Percentiles rank a stretch among this genome's conserved stretches.
phyloP scores from a whole-genome alignment of 1,140 invertebrate genomes.

The Calephelis nemesis region DNA sequence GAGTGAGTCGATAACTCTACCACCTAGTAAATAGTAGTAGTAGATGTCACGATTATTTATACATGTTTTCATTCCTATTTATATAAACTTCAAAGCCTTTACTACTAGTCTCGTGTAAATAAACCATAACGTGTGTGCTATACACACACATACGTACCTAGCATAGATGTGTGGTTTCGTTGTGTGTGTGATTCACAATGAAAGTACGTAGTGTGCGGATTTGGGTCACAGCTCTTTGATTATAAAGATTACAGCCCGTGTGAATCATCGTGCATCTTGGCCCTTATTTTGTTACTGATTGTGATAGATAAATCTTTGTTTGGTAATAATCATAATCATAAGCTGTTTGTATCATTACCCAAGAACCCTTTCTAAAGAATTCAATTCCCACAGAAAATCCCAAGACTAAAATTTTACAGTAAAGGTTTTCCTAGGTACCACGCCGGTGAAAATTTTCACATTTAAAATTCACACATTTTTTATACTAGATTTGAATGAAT shows the following conservation, averaged over 20 bases:
- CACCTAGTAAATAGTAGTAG: too few relatives aligned
- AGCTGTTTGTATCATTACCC: too few relatives aligned
- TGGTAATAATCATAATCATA: neutral
- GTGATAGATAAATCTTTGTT: neutral
- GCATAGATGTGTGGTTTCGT: neutral
- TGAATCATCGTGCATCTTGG: constrained; percentile 13
- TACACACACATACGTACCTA: neutral
- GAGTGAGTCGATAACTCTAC: too few relatives aligned
- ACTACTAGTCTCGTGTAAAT: neutral
- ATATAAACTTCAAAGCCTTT: neutral
- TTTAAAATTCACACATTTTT: too few relatives aligned
- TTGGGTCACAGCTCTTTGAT: constrained; percentile 14
- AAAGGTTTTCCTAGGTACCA: too few relatives aligned
- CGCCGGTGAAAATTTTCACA: too few relatives aligned
- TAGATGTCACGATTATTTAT: too few relatives aligned
- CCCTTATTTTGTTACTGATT: constrained; percentile 12
- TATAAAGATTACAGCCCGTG: constrained; percentile 11
- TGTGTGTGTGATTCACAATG: constrained; percentile 9
- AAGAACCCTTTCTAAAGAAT: too few relatives aligned
- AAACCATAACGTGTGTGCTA: neutral
- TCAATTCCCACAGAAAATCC: too few relatives aligned
- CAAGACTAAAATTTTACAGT: too few relatives aligned
- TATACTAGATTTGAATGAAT: too few relatives aligned
- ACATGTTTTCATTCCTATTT: too few relatives aligned
- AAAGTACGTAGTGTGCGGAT: constrained; percentile 4